These are phyloP conservation scores for Araneus ventricosus DNA, from an alignment of 1,140 invertebrate genomes.

Conservation along the genomic window DNA sequence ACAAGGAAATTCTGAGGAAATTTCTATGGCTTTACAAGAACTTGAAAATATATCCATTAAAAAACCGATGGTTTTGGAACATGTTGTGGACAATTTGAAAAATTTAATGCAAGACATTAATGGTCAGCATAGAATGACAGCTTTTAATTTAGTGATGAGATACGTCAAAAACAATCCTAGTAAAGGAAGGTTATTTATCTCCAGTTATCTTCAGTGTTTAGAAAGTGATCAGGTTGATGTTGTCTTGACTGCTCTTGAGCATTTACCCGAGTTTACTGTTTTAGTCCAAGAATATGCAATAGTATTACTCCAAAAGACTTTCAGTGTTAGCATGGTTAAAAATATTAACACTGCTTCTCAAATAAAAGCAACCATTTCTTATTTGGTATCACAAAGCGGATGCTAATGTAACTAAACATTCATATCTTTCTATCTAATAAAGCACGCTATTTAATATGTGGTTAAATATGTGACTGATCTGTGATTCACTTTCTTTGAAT, in stretches of 20 bases:
- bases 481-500: not conserved
- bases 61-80: constrained; percentile 85
- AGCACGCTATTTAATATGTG: not conserved
- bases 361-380: constrained; percentile 60
- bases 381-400: constrained; percentile 58
- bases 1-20: constrained; percentile 81
- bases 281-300: constrained; percentile 91
- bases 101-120: constrained; percentile 84
- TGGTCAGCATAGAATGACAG: constrained; percentile 84
- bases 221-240: constrained; percentile 89
- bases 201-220: constrained; percentile 89
- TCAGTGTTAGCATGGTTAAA: constrained; percentile 89
- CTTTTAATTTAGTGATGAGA: constrained; percentile 85
- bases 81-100: constrained; percentile 82
- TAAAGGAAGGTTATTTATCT: constrained; percentile 82
- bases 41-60: constrained; percentile 86
- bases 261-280: constrained; percentile 89
- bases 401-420: constrained; percentile 32
- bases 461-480: not conserved
- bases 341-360: constrained; percentile 83
- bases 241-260: constrained; percentile 88
- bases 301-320: constrained; percentile 89
- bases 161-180: constrained; percentile 85
- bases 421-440: no score
- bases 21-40: constrained; percentile 85